These are phyloP conservation scores for Hexactinellida sp. DNA, from an alignment of 37 sponge, comb jelly and placozoan genomes.

Conservation along the genomic window DNA sequence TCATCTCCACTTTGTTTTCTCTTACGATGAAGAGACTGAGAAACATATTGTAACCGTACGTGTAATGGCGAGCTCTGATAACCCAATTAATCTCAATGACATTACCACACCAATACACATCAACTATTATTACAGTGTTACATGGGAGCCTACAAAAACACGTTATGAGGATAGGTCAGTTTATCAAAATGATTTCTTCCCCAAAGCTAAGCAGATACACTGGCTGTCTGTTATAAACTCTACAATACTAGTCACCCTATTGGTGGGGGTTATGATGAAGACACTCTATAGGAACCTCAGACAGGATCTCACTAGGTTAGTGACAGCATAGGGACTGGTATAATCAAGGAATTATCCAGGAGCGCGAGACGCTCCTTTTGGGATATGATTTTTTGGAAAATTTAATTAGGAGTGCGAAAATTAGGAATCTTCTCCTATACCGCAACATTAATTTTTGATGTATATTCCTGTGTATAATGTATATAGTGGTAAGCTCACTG, in stretches of 20 bases:
- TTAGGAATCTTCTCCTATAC: too few relatives aligned
- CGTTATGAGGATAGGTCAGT: conserved; percentile 16
- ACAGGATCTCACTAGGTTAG: background rate
- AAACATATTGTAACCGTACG: background rate
- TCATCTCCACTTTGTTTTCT: conserved; percentile 65
- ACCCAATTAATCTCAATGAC: conserved; percentile 51
- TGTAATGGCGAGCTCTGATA: background rate
- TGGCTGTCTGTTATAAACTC: conserved; percentile 91
- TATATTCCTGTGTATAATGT: too few relatives aligned
- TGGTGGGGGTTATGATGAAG: conserved; percentile 63
- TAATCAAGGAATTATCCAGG: too few relatives aligned
- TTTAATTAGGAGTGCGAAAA: too few relatives aligned
- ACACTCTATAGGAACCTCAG: background rate
- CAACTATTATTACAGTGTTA: conserved; percentile 58
- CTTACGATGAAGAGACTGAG: conserved; percentile 57
- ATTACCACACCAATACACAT: conserved; percentile 40
- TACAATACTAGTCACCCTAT: conserved; percentile 55
- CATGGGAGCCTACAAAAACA: conserved; percentile 41
- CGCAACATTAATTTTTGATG: too few relatives aligned
- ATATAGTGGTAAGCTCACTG: too few relatives aligned
- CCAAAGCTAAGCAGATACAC: conserved; percentile 60
- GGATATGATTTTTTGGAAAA: too few relatives aligned
- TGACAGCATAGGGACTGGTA: too few relatives aligned
- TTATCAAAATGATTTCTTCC: conserved; percentile 23
- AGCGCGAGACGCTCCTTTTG: too few relatives aligned